Base-by-base conservation (phyloP, 2,113 vertebrate genomes). In the Cyphomyrus discorhynchus region DNA sequence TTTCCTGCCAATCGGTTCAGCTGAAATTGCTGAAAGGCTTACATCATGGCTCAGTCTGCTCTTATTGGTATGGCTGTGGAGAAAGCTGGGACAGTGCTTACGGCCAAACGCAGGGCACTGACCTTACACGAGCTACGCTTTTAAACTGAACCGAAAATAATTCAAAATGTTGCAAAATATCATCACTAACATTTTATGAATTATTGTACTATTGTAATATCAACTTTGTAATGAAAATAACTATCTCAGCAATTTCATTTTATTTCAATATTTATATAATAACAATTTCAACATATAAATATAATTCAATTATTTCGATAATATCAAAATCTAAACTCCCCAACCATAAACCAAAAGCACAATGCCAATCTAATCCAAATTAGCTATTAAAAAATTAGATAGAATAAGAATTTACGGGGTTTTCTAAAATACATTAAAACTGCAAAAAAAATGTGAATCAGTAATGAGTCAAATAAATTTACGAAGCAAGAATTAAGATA, bases 1-100 rank as follows among this genome's bases (percentile, higher is more conserved):
- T 94, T 93, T 93, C 92, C 92, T 92, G 92, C 91, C 91, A 90
- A 52, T 91, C 90, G 88, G 84, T 27, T 46, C 80, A 3, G 62
- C 53, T 93, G 93, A 93, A 92, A 94, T 92, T 89, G 24, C 66
- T 90, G 66, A 86, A 90, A 89, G 86, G 88, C 89, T 92, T 91
- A 89, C 91, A 90, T 92, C 88, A 92, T 90, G 82, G 87, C 77
- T 52, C 74, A 74, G 50, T 50, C 7, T 86, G 11, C 49, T 56
- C 31, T 88, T 90, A 46, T 35, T 52, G 46, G 13, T 24, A 35
- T 50, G 49, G n/a, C n/a, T 7, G 21, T 50, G 84, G 83, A 52
- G 35, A 86, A 31, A 35, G 46, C 11, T 24, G 49, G 8, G 11
- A n/a, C 49, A 46, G 5, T 53, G n/a, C 17, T 52, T 24, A n/a